phyloP scores from a whole-genome alignment of 2,888 invertebrate species.

The Zygogramma bicolorata region DNA sequence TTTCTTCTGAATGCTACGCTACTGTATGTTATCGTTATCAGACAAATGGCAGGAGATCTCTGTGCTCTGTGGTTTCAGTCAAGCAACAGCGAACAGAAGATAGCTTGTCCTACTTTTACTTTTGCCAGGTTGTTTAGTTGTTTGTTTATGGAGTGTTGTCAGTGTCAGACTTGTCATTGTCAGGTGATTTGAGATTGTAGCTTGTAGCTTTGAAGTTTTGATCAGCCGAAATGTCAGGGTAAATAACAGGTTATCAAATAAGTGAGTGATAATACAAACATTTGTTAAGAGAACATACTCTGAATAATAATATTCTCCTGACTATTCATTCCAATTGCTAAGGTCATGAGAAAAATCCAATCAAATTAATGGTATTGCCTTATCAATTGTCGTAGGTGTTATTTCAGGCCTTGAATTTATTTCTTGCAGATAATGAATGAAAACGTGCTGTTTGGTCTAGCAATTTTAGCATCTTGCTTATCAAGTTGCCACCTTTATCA shows the following conservation, averaged over 20 bases:
- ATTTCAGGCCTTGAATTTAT: background rate
- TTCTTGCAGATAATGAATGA: constrained; percentile 7
- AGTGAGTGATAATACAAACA: background rate
- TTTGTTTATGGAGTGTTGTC: no score
- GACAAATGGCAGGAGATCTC: no score
- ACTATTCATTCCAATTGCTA: no score
- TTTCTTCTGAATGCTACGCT: no score
- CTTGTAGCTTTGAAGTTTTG: no score
- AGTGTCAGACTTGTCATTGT: no score
- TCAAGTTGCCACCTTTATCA: constrained; percentile 40
- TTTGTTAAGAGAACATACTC: background rate
- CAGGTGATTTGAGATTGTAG: no score
- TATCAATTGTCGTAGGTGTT: background rate
- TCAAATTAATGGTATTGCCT: background rate
- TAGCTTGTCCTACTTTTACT: no score
- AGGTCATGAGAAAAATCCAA: background rate
- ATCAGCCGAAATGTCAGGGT: background rate
- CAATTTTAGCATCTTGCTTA: constrained; percentile 34
- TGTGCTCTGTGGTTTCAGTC: no score
- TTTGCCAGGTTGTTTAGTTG: no score
- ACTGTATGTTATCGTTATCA: no score
- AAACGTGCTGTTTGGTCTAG: constrained; percentile 12
- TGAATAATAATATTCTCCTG: background rate
- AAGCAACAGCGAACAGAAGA: no score
- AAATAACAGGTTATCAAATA: background rate